phyloP scores from a whole-genome alignment of 2,797 vertebrate genomes.

The Petrocephalus sullivani region DNA sequence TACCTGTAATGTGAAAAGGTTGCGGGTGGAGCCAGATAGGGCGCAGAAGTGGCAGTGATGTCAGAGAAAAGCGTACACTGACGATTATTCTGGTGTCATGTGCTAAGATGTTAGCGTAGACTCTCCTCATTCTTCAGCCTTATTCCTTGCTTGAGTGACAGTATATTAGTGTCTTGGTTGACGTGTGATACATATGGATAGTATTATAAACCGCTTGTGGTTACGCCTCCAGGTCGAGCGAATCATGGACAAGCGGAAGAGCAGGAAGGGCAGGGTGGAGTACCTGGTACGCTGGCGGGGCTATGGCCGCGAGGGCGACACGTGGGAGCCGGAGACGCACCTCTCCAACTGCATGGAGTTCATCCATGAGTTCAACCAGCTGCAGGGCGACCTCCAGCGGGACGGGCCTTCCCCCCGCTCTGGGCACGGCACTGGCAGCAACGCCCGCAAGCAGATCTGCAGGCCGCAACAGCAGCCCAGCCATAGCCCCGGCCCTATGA shows the following conservation, averaged over 20 bases:
- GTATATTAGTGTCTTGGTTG: background rate
- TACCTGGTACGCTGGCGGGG: slow-evolving; percentile 93
- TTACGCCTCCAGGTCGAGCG: slow-evolving; percentile 74
- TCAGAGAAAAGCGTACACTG: background rate
- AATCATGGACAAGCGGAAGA: slow-evolving; percentile 85
- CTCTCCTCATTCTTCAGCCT: background rate
- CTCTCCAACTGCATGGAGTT: slow-evolving; percentile 85
- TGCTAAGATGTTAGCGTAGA: background rate
- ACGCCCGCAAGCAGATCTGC: slow-evolving; percentile 72
- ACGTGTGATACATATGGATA: background rate
- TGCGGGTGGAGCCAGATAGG: background rate
- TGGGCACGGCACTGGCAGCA: slow-evolving; percentile 62
- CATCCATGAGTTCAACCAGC: slow-evolving; percentile 86
- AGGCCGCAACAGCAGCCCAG: slow-evolving; percentile 45
- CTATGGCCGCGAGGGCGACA: slow-evolving; percentile 83
- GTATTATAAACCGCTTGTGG: background rate
- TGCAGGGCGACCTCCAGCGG: slow-evolving; percentile 64
- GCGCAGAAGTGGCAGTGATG: background rate
- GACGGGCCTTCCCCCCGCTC: slow-evolving; percentile 68
- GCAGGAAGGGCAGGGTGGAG: slow-evolving; percentile 85
- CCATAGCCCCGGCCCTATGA: background rate
- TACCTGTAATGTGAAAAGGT: background rate
- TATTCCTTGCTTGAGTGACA: background rate
- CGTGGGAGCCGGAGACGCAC: slow-evolving; percentile 91
- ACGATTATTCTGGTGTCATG: background rate